Evolutionary conservation across 2,113 vertebrate genomes (phyloP), one percentile per base, ranked within the genome.

Genomic region (Syngnathoides biaculeatus): DNA sequence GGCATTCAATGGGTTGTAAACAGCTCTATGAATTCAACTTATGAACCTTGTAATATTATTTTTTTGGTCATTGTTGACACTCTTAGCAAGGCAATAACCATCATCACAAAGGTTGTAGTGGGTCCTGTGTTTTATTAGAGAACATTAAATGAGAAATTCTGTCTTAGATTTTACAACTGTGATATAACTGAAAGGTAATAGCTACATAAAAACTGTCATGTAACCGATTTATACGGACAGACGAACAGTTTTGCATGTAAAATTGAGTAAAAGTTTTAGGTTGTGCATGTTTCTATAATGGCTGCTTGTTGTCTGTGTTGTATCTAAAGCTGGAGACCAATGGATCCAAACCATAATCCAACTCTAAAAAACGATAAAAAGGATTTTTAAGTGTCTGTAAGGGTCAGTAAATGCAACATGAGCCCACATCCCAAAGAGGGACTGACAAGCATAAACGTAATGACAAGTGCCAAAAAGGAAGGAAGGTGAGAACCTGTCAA

Each of bases 41-140:
- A 62, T 45, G 60, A 62, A 62, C 40, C 60, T 62, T 24, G 15
- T 62, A 26, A 26, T 45, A 43, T 62, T 14, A n/a, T 14, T 43
- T 43, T 62, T 26, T 62, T 9, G 14, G 39, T 43, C 39, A 43
- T 62, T 62, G 60, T 62, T 43, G 60, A 43, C 39, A 43, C 40
- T 43, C 7, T 62, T 22, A 26, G n/a, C 24, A 62, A 62, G 60
- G 40, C 39, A 62, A 22, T 62, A 62, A 24, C 13, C n/a, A 40
- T 42, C 17, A 62, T 62, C 40, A 26, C 60, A 14, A 24, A 26
- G 22, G n/a, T 43, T 62, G 38, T 61, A 61, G 35, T 42, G 59
- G 39, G n/a, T 24, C n/a, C 38, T 39, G 35, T 38, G 59, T 22
- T 42, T 42, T 24, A 40, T 22, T 43, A 40, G 40, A 26, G 39